These are phyloP conservation scores for Pachyrhynchus sulphureomaculatus DNA, from an alignment of 1,140 invertebrate species.

Conservation along the genomic window DNA sequence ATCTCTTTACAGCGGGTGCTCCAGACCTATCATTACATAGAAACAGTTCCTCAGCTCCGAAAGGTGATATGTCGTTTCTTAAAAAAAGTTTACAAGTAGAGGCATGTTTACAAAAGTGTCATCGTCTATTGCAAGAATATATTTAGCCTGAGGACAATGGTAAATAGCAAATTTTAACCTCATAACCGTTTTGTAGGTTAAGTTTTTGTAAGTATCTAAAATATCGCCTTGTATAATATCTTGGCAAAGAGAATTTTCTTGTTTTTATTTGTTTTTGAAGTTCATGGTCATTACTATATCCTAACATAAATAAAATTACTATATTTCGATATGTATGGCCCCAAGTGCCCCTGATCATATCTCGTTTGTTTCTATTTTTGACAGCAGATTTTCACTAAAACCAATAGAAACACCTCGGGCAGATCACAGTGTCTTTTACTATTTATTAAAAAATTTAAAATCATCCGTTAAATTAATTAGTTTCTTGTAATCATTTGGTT, in stretches of 20 bases:
- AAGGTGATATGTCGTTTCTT: constrained; percentile 50
- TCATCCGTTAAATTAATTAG: background rate
- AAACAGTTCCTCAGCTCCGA: constrained; percentile 57
- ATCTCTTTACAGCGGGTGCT: constrained; percentile 58
- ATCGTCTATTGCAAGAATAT: constrained; percentile 76
- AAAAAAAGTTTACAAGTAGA: constrained; percentile 64
- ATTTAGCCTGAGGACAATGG: constrained; percentile 66
- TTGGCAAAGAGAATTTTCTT: constrained; percentile 61
- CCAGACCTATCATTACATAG: constrained; percentile 57
- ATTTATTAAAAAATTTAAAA: background rate
- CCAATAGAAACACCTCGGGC: constrained; percentile 54
- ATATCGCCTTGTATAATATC: constrained; percentile 82
- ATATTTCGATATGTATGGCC: constrained; percentile 49
- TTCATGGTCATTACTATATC: constrained; percentile 53
- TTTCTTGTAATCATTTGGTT: background rate
- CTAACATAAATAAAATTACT: constrained; percentile 69
- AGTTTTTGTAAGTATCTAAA: constrained; percentile 76
- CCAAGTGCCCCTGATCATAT: constrained; percentile 70
- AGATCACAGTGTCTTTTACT: background rate
- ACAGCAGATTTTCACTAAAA: constrained; percentile 70
- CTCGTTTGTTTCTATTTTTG: constrained; percentile 59
- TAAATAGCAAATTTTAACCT: constrained; percentile 75
- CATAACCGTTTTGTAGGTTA: constrained; percentile 86
- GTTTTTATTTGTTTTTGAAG: constrained; percentile 55
- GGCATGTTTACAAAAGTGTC: constrained; percentile 76